Conservation (phyloP, 2,113 vertebrate species). For the Muntiacus reevesi region DNA sequence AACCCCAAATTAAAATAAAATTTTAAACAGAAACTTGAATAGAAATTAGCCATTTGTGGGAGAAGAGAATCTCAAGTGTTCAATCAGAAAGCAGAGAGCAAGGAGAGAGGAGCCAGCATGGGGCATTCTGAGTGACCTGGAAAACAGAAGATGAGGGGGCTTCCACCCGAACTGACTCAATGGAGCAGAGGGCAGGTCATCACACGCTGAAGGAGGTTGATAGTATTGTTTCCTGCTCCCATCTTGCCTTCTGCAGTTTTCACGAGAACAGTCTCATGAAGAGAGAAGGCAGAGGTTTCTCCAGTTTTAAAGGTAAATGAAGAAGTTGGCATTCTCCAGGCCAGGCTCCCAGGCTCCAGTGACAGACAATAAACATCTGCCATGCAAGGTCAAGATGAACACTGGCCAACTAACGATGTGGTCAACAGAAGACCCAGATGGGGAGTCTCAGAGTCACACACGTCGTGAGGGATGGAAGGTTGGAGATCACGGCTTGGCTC, state of each 20-base stretch:
- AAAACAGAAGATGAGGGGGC: neutral
- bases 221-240: neutral
- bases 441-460: neutral
- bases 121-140: fast-evolving
- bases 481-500: neutral
- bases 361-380: neutral
- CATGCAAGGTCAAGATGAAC: neutral
- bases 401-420: neutral
- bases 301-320: neutral
- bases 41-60: neutral
- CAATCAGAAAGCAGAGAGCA: neutral
- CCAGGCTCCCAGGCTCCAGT: neutral
- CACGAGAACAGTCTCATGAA: neutral
- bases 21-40: neutral
- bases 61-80: neutral
- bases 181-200: too few species aligned
- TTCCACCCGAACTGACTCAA: fast-evolving
- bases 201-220: fast-evolving
- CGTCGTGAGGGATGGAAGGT: fast-evolving
- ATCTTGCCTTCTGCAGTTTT: neutral
- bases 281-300: neutral
- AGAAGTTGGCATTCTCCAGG: neutral
- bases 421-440: neutral
- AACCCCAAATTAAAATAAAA: neutral
- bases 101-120: neutral